Percentiles rank a stretch among this genome's conserved stretches.
Evolutionary conservation across 2,113 vertebrate genomes (phyloP).

Genomic region (Carettochelys insculpta): DNA sequence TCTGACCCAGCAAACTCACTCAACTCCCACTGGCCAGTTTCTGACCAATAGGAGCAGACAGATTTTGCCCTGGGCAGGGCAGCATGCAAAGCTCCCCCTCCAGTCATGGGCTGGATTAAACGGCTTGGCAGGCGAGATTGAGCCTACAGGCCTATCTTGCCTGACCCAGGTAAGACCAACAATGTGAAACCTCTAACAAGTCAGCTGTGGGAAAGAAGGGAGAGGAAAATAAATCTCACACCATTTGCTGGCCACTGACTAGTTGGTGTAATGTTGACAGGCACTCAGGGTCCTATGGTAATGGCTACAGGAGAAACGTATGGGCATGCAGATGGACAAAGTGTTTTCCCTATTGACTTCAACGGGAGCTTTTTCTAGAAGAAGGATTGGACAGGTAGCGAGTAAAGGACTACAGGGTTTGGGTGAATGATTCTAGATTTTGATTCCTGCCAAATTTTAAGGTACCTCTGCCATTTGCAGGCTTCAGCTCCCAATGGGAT

Average conservation of each 20-base stretch:
- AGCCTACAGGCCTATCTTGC: too few species aligned
- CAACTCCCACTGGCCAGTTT: too few species aligned
- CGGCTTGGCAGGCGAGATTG: too few species aligned
- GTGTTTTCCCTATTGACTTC: not conserved
- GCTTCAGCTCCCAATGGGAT: fast-evolving
- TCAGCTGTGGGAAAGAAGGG: not conserved
- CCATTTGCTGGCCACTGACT: not conserved
- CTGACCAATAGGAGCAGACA: too few species aligned
- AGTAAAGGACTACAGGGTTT: fast-evolving
- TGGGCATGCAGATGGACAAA: not conserved
- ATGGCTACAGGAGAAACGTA: fast-evolving
- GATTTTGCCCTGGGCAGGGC: too few species aligned
- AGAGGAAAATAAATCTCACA: not conserved
- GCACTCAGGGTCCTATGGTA: fast-evolving
- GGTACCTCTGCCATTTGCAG: not conserved
- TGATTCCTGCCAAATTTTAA: not conserved
- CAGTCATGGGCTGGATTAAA: too few species aligned
- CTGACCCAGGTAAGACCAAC: too few species aligned
- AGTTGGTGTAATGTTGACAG: not conserved
- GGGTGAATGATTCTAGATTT: not conserved
- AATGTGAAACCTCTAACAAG: not conserved
- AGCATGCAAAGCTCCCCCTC: too few species aligned
- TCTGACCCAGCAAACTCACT: too few species aligned
- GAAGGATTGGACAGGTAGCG: not conserved
- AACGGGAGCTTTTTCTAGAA: not conserved